These are phyloP conservation scores for Cosmia pyralina DNA, from an alignment of 2,888 invertebrate genomes.

Conservation along the genomic window DNA sequence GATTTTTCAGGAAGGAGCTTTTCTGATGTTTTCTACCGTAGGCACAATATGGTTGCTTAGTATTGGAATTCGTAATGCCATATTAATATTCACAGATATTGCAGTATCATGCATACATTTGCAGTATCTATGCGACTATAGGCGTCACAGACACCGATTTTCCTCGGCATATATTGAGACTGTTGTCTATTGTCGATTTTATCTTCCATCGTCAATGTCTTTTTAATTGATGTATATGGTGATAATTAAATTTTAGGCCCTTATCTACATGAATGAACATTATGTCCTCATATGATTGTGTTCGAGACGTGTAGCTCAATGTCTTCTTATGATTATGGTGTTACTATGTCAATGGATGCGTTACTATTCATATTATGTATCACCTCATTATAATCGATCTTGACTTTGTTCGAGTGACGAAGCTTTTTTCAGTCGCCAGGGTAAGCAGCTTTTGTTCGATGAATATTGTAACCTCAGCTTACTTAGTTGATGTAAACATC, in stretches of 20 bases:
- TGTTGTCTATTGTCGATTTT: background rate
- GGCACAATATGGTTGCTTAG: background rate
- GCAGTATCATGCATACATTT: too few species aligned
- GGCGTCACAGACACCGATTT: slow-evolving; percentile 8
- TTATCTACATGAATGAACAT: background rate
- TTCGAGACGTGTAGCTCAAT: slow-evolving; percentile 11
- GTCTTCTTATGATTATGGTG: slow-evolving; percentile 3
- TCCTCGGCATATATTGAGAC: background rate
- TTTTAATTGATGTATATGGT: background rate
- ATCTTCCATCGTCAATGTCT: background rate
- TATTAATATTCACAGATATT: slow-evolving; percentile 25
- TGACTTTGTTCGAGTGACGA: slow-evolving; percentile 21
- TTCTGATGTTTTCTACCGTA: background rate
- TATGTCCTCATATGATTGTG: background rate
- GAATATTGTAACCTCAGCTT: slow-evolving; percentile 3
- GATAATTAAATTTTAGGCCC: background rate
- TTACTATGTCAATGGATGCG: slow-evolving; percentile 4
- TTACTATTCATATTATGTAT: slow-evolving; percentile 11
- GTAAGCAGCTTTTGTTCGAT: slow-evolving; percentile 20
- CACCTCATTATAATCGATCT: slow-evolving; percentile 13
- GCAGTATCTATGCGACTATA: slow-evolving; percentile 9
- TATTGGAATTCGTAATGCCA: slow-evolving; percentile 19
- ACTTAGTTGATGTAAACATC: slow-evolving; percentile 40
- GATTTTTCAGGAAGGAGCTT: background rate
- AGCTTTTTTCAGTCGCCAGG: slow-evolving; percentile 16